A percentile compares a stretch with the other conserved stretches of the same genome.
Conservation (phyloP, 2,113 vertebrate species). For the Centropus unirufus region DNA sequence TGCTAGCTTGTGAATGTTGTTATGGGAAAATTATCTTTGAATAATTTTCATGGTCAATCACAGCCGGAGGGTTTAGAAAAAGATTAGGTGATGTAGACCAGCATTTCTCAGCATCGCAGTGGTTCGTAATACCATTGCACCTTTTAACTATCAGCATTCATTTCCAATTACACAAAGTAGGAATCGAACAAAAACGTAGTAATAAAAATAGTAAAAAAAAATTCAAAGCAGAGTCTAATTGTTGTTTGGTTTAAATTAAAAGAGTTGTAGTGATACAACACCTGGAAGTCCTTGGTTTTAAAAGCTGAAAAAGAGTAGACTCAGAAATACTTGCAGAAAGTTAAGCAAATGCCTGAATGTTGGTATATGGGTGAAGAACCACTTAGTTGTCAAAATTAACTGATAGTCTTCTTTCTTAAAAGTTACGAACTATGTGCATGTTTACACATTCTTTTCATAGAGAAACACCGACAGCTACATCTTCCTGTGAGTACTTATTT, state of each 20-base stretch:
- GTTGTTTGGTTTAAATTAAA: not conserved
- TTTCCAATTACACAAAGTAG: not conserved
- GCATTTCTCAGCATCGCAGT: not conserved
- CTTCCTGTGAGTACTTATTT: not conserved
- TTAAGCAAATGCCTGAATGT: not conserved
- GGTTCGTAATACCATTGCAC: not conserved
- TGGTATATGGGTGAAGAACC: not conserved
- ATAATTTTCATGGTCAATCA: conserved; percentile 13
- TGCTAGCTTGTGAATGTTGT: not conserved
- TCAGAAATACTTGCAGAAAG: not conserved
- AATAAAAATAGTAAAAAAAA: not conserved
- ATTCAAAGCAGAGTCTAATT: not conserved
- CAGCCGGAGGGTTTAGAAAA: not conserved
- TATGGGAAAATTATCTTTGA: not conserved
- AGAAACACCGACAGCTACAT: not conserved
- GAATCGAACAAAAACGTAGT: not conserved
- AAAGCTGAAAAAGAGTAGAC: not conserved
- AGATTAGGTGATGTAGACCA: not conserved
- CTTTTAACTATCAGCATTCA: not conserved
- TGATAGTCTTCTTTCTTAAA: not conserved
- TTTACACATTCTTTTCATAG: not conserved
- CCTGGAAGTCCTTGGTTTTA: not conserved
- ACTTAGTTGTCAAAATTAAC: not conserved
- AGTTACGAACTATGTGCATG: not conserved
- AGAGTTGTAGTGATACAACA: not conserved